Percentiles rank a stretch among this genome's conserved stretches.
These are phyloP conservation scores for Odontamblyopus rebecca DNA, from an alignment of 2,797 vertebrate genomes.

Conservation along the genomic window DNA sequence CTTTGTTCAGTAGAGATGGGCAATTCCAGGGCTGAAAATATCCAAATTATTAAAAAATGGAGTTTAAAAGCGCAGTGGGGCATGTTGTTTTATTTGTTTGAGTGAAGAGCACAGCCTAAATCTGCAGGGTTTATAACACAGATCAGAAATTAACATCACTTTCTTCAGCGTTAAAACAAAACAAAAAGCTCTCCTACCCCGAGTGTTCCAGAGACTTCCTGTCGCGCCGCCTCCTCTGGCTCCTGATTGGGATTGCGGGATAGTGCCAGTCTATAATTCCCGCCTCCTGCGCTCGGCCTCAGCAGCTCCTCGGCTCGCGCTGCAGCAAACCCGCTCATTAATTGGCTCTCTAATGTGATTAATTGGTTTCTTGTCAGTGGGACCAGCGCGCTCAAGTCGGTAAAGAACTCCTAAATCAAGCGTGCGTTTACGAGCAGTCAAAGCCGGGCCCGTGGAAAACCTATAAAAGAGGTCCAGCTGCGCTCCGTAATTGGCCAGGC, in stretches of 20 bases:
- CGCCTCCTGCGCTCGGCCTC: constrained; percentile 31
- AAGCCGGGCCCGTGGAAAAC: constrained; percentile 55
- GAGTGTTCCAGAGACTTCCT: too few species aligned
- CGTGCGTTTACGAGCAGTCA: constrained; percentile 72
- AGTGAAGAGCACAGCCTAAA: too few species aligned
- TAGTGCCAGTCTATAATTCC: constrained; percentile 23
- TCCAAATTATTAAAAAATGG: too few species aligned
- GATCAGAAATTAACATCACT: too few species aligned
- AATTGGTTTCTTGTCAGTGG: constrained; percentile 73
- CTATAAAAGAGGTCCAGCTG: constrained; percentile 69
- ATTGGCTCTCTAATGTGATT: constrained; percentile 74
- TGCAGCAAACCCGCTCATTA: constrained; percentile 61
- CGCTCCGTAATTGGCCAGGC: constrained; percentile 69
- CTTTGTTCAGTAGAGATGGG: too few species aligned
- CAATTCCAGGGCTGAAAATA: too few species aligned
- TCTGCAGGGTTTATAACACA: too few species aligned
- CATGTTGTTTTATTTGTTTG: too few species aligned
- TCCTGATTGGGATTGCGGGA: constrained; percentile 6
- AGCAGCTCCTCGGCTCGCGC: constrained; percentile 36
- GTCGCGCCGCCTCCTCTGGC: background rate
- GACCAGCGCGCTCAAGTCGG: constrained; percentile 55
- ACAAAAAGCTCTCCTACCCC: too few species aligned
- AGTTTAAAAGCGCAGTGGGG: too few species aligned
- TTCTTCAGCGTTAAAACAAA: too few species aligned
- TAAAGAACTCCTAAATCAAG: constrained; percentile 71